A percentile compares a stretch with the other conserved stretches of the same genome.
These are phyloP conservation scores for Amaurobius ferox DNA, from an alignment of 2,888 invertebrate species.

Conservation along the genomic window DNA sequence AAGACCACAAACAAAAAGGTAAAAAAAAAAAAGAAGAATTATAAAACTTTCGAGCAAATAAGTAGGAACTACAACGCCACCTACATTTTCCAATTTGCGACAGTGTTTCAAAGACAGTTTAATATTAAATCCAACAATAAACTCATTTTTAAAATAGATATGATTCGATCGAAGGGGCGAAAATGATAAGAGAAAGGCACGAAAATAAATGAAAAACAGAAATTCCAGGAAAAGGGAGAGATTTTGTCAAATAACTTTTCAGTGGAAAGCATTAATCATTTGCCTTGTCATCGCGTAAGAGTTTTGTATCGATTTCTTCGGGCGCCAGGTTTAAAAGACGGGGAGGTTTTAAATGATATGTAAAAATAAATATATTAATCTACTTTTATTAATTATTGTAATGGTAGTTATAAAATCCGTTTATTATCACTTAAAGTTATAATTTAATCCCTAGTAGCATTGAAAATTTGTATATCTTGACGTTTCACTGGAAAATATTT, in stretches of 20 bases:
- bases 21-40: too few relatives aligned
- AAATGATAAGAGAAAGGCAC: slow-evolving; percentile 1
- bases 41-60: too few relatives aligned
- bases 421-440: too few relatives aligned
- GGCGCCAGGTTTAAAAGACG: not conserved
- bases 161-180: slow-evolving; percentile 4
- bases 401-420: too few relatives aligned
- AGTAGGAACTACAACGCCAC: too few relatives aligned
- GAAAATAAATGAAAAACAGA: slow-evolving; percentile 14
- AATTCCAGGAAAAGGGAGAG: not conserved
- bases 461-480: too few relatives aligned
- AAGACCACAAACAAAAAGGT: too few relatives aligned
- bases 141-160: slow-evolving; percentile 6
- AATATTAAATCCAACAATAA: slow-evolving; percentile 8
- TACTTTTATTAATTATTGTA: too few relatives aligned
- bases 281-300: slow-evolving; percentile 7
- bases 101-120: not conserved
- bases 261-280: slow-evolving; percentile 2
- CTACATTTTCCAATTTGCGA: not conserved
- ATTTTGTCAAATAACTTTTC: slow-evolving; percentile 18
- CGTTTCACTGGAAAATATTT: too few relatives aligned
- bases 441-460: too few relatives aligned
- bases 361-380: too few relatives aligned
- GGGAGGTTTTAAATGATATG: slow-evolving; percentile 1
- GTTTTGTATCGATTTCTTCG: slow-evolving; percentile 16